These are phyloP conservation scores for Pachypanchax playfairii DNA, from an alignment of 2,113 vertebrate genomes.

Conservation along the genomic window DNA sequence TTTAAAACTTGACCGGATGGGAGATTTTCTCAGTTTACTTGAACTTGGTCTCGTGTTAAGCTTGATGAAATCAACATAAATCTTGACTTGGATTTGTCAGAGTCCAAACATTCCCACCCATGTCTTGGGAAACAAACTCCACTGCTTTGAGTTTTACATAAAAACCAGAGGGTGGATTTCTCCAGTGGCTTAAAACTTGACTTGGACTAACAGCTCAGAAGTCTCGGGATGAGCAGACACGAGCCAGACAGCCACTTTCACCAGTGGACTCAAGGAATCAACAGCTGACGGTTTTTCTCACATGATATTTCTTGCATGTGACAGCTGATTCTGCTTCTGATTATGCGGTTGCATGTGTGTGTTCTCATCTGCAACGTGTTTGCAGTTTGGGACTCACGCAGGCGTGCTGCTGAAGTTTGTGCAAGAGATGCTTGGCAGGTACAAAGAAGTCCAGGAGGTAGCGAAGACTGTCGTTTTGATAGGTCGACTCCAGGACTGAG, in stretches of 20 bases:
- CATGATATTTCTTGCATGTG: background rate
- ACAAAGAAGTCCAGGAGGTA: conserved; percentile 92
- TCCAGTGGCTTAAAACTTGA: background rate
- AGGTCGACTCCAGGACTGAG: conserved; percentile 89
- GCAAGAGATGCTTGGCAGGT: conserved; percentile 91
- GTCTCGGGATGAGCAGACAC: background rate
- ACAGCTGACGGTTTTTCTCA: conserved; percentile 22
- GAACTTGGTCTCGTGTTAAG: background rate
- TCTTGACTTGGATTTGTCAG: background rate
- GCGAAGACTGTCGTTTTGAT: conserved; percentile 88
- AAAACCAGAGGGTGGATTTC: background rate
- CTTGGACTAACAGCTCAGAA: background rate
- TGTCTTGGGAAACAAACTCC: background rate
- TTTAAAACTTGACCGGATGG: background rate
- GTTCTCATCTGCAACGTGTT: conserved; percentile 17
- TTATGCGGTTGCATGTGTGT: conserved; percentile 38
- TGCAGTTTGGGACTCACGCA: conserved; percentile 83
- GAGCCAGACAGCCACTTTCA: background rate
- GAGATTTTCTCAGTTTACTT: background rate
- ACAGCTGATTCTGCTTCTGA: conserved; percentile 40
- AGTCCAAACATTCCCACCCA: background rate
- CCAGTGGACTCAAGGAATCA: background rate
- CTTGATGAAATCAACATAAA: background rate
- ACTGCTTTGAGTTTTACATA: background rate
- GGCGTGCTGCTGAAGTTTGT: conserved; percentile 90